Evolutionary conservation across 2,797 vertebrate species (phyloP).

Genomic region (Coregonus ussuriensis): DNA sequence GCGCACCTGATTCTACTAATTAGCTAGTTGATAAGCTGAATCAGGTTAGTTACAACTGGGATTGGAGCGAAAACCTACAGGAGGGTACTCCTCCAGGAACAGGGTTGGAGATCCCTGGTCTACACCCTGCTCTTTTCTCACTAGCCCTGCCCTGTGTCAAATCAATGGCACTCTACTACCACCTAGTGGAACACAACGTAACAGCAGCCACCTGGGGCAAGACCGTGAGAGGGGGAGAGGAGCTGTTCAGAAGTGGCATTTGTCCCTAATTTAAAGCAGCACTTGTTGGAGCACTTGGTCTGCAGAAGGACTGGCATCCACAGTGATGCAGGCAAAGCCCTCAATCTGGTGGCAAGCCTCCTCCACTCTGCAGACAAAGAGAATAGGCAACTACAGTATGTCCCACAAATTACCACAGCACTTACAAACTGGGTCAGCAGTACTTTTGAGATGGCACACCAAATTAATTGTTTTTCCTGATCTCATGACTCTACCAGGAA

Average conservation of each 20-base stretch:
- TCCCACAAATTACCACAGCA: constrained; percentile 11
- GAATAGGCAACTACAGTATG: constrained; percentile 13
- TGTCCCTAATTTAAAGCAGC: constrained; percentile 79
- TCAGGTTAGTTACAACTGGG: no score
- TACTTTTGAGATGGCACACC: neutral
- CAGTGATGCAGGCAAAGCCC: constrained; percentile 77
- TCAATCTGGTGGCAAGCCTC: constrained; percentile 86
- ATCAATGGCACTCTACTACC: constrained; percentile 70
- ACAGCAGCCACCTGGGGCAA: constrained; percentile 52
- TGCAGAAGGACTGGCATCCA: constrained; percentile 85
- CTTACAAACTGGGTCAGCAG: neutral
- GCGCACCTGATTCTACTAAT: no score
- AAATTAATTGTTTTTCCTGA: neutral
- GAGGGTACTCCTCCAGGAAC: no score
- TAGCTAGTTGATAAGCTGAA: no score
- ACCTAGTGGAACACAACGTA: constrained; percentile 60
- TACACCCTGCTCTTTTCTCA: constrained; percentile 12
- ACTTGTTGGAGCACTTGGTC: constrained; percentile 84
- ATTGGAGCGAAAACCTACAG: no score
- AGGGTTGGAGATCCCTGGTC: no score
- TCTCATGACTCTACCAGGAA: neutral
- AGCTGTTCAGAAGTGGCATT: constrained; percentile 75
- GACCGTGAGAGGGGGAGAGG: constrained; percentile 19
- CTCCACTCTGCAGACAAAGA: constrained; percentile 81
- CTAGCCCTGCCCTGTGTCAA: constrained; percentile 10